Evolutionary conservation across 2,113 vertebrate species (phyloP), one percentile per base, ranked within the genome.

Genomic region (Typhlomys cinereus): DNA sequence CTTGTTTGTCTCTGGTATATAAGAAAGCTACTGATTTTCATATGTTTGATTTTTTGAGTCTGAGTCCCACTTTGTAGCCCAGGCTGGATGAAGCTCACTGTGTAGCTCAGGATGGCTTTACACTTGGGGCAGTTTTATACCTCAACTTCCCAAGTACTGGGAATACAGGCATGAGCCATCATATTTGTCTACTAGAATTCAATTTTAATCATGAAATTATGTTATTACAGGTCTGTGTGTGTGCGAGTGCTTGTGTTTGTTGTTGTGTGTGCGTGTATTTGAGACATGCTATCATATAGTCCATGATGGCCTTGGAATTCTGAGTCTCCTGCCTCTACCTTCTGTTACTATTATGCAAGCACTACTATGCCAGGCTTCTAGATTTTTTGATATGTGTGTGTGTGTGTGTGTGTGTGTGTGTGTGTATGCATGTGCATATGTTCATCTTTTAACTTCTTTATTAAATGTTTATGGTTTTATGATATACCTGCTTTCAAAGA

Each of bases 121-220:
- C 36, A 67, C 23, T 52, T 46, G 39, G 36, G 80, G 21, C 29
- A 29, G 27, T 83, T 50, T 15, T 83, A 13, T 83, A 61, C 23
- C 23, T 67, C 7, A 12, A 15, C 15, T 15, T 67, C 34, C 8
- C 23, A 54, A 84, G 46, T 20, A 9, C 9, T 31, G 48, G 64
- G 29, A 10, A 34, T 52, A 52, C n/a, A 84, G 48, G 23, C 9
- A 41, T 52, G 15, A 50, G 8, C 8, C n/a, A 52, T 17, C 64
- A 8, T 29, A 67, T 5, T 20, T 54, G 21, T 9, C 64, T 84
- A 27, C n/a, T 69, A 69, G 64, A 69, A 31, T 29, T 52, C 69
- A 52, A 93, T 59, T n/a, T 93, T 71, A 67, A 73, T 90, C 39
- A 85, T 48, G 25, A 57, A 71, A 88, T 89, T 59, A 52, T 75